Percentiles rank a stretch among this genome's conserved stretches.
phyloP scores from a whole-genome alignment of 2,888 invertebrate species.

The Acanthosepion esculentum region DNA sequence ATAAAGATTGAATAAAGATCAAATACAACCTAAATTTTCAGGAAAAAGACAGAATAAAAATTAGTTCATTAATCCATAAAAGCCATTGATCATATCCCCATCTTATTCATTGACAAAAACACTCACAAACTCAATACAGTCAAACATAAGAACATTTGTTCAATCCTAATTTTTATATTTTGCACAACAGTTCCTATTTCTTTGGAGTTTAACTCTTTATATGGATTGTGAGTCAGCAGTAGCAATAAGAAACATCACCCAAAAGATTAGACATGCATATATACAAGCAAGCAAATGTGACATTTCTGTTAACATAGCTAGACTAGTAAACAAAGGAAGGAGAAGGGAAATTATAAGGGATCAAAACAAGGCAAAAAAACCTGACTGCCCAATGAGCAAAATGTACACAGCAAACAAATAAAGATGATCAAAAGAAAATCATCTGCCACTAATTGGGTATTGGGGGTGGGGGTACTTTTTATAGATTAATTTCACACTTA shows the following conservation, averaged over 20 bases:
- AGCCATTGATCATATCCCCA: too few species aligned
- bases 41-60: too few species aligned
- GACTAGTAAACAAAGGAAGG: too few species aligned
- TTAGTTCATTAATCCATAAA: too few species aligned
- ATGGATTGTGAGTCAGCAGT: neutral
- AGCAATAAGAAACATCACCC: constrained; percentile 7
- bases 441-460: neutral
- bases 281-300: neutral
- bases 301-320: neutral
- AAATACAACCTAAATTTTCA: too few species aligned
- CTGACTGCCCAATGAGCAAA: neutral
- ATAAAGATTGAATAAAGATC: too few species aligned
- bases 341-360: too few species aligned
- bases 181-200: neutral
- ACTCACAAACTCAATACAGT: too few species aligned
- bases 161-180: neutral
- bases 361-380: neutral
- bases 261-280: neutral
- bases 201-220: too few species aligned
- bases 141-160: too few species aligned
- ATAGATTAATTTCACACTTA: neutral
- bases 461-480: neutral
- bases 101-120: too few species aligned
- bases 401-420: neutral
- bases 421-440: neutral